Base-by-base conservation (phyloP, 2,888 invertebrate genomes). In the Cosmia trapezina region DNA sequence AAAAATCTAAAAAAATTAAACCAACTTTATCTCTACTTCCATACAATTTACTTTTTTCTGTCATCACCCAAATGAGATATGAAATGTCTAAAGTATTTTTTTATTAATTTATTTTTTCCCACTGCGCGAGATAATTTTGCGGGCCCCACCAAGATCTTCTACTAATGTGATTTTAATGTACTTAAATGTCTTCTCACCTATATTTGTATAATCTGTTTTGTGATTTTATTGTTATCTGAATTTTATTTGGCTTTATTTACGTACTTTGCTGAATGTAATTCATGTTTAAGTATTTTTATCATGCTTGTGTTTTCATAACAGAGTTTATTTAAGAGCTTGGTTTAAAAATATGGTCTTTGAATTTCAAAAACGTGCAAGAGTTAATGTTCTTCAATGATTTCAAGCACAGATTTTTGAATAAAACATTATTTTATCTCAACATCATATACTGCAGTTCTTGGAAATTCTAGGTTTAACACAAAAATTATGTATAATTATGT, bases 161-260 rank as follows among this genome's bases (percentile, higher is more conserved):
- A 93, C 96, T 96, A 96, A 96, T 96, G 96, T 96, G 94, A 95
- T 95, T 96, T 96, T 96, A 96, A 96, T 96, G 96, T 95, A 94
- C 93, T 94, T 88, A 93, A 94, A 94, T 91, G 93, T 92, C 91
- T 88, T 86, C 91, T 92, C 90, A 92, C 92, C 90, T 94, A 93
- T 93, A 91, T 94, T 93, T 89, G 89, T 91, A 83, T 91, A 92
- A 91, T 93, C 91, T 92, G 90, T 91, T 93, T 91, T 87, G 87
- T 88, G 89, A 87, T 88, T 89, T 84, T 83, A 85, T 89, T 81
- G 78, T 80, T 85, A 86, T 85, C 83, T 86, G 82, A 81, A 83
- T 84, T 84, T 85, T 86, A 85, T 86, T 80, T 70, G 74, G 60
- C 76, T 83, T 87, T 86, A 86, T 86, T 86, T 86, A 86, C 87